These are phyloP conservation scores for Brachynemurus nebulosus DNA, from an alignment of 2,888 invertebrate genomes.

Conservation along the genomic window DNA sequence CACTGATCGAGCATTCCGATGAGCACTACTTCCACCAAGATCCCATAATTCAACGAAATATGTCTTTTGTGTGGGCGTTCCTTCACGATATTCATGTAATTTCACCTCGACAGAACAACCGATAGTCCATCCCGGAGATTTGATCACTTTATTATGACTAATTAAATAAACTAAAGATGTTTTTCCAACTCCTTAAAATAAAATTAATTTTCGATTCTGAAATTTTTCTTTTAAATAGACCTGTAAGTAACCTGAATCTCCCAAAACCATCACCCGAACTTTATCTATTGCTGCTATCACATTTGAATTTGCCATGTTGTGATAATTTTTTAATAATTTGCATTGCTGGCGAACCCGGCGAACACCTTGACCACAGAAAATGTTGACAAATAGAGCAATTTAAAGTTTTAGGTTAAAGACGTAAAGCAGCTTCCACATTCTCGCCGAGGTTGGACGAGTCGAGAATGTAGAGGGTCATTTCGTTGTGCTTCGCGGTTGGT, in stretches of 20 bases:
- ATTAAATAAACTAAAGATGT: slow-evolving; percentile 87
- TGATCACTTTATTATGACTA: slow-evolving; percentile 72
- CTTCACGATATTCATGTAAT: slow-evolving; percentile 88
- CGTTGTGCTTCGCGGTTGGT: too few relatives aligned
- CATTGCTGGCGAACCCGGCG: too few relatives aligned
- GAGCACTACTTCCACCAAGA: slow-evolving; percentile 87
- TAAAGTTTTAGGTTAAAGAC: too few relatives aligned
- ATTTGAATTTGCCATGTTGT: not conserved
- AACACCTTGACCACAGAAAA: too few relatives aligned
- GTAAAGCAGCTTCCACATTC: too few relatives aligned
- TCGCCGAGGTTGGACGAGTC: too few relatives aligned
- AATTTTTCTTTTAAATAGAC: slow-evolving; percentile 5
- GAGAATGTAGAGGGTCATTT: too few relatives aligned
- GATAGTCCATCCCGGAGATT: slow-evolving; percentile 87
- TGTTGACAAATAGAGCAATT: too few relatives aligned
- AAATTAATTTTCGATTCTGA: not conserved
- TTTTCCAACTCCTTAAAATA: slow-evolving; percentile 77
- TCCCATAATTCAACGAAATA: slow-evolving; percentile 96
- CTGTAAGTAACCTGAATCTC: slow-evolving; percentile 59
- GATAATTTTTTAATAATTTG: too few relatives aligned
- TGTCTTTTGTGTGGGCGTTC: slow-evolving; percentile 78
- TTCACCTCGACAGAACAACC: slow-evolving; percentile 94
- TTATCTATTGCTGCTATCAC: slow-evolving; percentile 73
- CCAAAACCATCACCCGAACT: slow-evolving; percentile 81
- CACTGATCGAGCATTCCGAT: slow-evolving; percentile 82